Conservation (phyloP, 2,113 vertebrate species). For the Prochilodus magdalenae region DNA sequence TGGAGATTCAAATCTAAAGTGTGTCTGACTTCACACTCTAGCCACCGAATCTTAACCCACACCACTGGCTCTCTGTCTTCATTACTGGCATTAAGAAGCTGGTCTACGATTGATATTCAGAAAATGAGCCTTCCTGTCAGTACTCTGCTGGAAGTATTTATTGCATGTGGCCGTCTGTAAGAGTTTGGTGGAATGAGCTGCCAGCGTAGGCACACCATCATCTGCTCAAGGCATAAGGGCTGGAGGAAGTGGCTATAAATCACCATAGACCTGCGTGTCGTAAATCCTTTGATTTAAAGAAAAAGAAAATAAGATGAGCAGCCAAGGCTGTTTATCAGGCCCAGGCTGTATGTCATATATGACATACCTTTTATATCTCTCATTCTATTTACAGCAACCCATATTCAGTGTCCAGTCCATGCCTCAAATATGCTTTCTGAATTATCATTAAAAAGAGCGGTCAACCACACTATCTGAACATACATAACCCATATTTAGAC, state of each 20-base stretch:
- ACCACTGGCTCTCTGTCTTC: slow-evolving; percentile 24
- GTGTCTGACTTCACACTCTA: neutral
- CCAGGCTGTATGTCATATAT: slow-evolving; percentile 58
- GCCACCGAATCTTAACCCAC: neutral
- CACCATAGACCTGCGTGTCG: slow-evolving; percentile 54
- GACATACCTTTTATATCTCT: slow-evolving; percentile 64
- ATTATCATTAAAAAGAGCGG: slow-evolving; percentile 16
- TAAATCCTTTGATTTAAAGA: slow-evolving; percentile 65
- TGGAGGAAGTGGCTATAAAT: slow-evolving; percentile 57
- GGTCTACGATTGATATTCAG: slow-evolving; percentile 36
- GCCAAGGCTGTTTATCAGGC: slow-evolving; percentile 31
- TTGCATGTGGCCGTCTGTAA: slow-evolving; percentile 27
- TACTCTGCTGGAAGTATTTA: slow-evolving; percentile 33
- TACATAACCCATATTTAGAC: neutral
- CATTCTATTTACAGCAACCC: slow-evolving; percentile 59
- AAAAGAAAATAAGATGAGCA: slow-evolving; percentile 44
- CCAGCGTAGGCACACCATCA: slow-evolving; percentile 36
- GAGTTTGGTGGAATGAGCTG: slow-evolving; percentile 35
- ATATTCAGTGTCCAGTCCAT: slow-evolving; percentile 51
- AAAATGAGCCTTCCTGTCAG: slow-evolving; percentile 21
- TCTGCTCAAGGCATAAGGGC: slow-evolving; percentile 47
- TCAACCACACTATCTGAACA: neutral
- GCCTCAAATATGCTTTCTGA: slow-evolving; percentile 44
- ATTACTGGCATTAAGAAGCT: slow-evolving; percentile 41
- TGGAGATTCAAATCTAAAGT: slow-evolving; percentile 26